These are phyloP conservation scores for Trematomus bernacchii DNA, from an alignment of 2,797 vertebrate genomes.

Conservation along the genomic window DNA sequence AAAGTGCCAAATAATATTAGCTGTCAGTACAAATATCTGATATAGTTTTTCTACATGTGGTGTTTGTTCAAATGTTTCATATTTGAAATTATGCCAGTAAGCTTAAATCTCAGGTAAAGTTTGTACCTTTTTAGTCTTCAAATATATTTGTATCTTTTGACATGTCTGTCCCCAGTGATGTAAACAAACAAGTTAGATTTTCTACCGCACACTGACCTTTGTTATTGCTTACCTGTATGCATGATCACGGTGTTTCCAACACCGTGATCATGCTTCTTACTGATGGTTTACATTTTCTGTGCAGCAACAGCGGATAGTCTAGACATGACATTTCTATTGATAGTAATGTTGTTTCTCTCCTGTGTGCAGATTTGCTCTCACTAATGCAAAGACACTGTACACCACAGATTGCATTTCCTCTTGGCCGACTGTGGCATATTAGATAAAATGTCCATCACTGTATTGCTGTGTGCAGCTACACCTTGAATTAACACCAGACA, in stretches of 20 bases:
- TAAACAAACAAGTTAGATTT: background rate
- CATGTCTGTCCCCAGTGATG: background rate
- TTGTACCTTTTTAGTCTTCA: background rate
- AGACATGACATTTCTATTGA: background rate
- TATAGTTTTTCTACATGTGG: background rate
- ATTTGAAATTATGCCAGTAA: background rate
- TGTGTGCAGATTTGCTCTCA: conserved; percentile 13
- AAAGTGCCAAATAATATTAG: background rate
- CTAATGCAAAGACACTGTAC: conserved; percentile 16
- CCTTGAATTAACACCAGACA: conserved; percentile 1
- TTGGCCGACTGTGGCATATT: conserved; percentile 17
- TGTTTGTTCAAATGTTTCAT: background rate
- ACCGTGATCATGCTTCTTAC: background rate
- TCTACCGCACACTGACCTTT: background rate
- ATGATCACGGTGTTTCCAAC: background rate
- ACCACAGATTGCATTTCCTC: conserved; percentile 26
- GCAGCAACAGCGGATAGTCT: background rate
- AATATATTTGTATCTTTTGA: background rate
- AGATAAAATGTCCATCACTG: conserved; percentile 40
- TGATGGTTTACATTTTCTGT: background rate
- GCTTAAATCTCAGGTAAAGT: background rate
- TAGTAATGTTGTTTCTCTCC: background rate
- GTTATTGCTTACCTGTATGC: background rate
- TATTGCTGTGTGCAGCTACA: background rate
- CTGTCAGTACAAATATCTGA: background rate